These are phyloP conservation scores for Minunthozetes semirufus DNA, from an alignment of 2,888 invertebrate genomes.

Conservation along the genomic window DNA sequence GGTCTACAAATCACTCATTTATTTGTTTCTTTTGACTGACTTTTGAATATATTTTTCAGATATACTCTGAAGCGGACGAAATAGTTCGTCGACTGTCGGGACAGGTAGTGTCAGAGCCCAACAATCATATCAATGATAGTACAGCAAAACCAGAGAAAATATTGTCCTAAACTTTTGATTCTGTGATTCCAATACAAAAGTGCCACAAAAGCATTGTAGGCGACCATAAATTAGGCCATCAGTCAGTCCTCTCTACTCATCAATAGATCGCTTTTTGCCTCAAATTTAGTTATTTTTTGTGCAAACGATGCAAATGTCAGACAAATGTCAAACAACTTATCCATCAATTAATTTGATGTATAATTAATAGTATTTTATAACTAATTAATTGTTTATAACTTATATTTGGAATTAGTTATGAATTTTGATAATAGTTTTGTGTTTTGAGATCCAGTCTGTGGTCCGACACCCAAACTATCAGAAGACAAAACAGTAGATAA, in stretches of 20 bases:
- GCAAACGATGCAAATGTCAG: slow-evolving; percentile 2
- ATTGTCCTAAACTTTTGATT: background rate
- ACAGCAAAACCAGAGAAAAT: background rate
- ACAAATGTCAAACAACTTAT: too few species aligned
- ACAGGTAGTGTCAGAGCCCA: background rate
- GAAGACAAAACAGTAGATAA: too few species aligned
- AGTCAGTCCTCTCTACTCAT: background rate
- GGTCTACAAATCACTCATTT: background rate
- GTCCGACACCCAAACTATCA: background rate
- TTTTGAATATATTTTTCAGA: background rate
- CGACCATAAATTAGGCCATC: background rate
- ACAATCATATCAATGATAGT: background rate
- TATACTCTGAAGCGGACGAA: slow-evolving; percentile 21
- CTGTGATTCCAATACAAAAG: slow-evolving; percentile 29
- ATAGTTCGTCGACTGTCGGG: slow-evolving; percentile 9
- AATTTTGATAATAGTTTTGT: background rate
- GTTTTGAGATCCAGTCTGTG: background rate
- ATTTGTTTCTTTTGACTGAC: background rate
- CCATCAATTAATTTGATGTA: background rate
- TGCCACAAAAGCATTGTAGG: slow-evolving; percentile 21
- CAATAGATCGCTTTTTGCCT: slow-evolving; percentile 15
- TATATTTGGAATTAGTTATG: background rate
- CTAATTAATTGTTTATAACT: background rate
- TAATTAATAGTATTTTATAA: slow-evolving; percentile 11
- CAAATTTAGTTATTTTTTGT: background rate